phyloP scores from a whole-genome alignment of 2,888 invertebrate species.

The Tiphia femorata region DNA sequence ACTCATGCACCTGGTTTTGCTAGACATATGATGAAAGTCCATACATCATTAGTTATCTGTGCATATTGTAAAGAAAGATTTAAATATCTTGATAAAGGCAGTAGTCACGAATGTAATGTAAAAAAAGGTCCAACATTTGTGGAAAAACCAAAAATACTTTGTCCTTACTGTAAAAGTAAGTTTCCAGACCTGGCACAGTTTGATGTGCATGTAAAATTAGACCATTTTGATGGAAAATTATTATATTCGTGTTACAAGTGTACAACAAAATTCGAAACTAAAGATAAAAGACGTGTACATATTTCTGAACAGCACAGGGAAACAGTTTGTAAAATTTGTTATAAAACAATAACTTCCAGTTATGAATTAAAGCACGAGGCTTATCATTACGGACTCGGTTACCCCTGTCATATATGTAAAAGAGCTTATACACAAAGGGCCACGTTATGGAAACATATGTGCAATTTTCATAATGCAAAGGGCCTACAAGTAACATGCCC shows the following conservation, averaged over 20 bases:
- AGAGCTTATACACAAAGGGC: slow-evolving; percentile 50
- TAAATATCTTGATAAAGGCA: slow-evolving; percentile 25
- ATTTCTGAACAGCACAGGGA: slow-evolving; percentile 34
- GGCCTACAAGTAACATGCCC: too few species aligned
- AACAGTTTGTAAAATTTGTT: slow-evolving; percentile 35
- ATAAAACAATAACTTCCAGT: slow-evolving; percentile 9
- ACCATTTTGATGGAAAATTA: slow-evolving; percentile 35
- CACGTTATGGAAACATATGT: too few species aligned
- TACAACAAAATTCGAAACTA: slow-evolving; percentile 36
- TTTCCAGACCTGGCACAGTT: too few species aligned
- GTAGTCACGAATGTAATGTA: slow-evolving; percentile 44
- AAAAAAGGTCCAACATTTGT: too few species aligned
- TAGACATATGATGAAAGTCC: slow-evolving; percentile 31
- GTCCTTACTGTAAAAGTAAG: slow-evolving; percentile 37
- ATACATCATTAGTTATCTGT: slow-evolving; percentile 42
- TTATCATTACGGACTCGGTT: slow-evolving; percentile 58
- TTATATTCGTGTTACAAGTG: slow-evolving; percentile 51
- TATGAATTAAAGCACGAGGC: slow-evolving; percentile 39
- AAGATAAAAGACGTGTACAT: slow-evolving; percentile 30
- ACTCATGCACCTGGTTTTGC: too few species aligned
- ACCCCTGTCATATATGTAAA: slow-evolving; percentile 58
- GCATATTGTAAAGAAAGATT: slow-evolving; percentile 49
- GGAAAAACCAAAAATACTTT: too few species aligned
- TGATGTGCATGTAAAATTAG: slow-evolving; percentile 45
- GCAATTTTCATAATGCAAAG: too few species aligned